These are phyloP conservation scores for Isurus oxyrinchus DNA, from an alignment of 2,113 vertebrate species.

Conservation along the genomic window DNA sequence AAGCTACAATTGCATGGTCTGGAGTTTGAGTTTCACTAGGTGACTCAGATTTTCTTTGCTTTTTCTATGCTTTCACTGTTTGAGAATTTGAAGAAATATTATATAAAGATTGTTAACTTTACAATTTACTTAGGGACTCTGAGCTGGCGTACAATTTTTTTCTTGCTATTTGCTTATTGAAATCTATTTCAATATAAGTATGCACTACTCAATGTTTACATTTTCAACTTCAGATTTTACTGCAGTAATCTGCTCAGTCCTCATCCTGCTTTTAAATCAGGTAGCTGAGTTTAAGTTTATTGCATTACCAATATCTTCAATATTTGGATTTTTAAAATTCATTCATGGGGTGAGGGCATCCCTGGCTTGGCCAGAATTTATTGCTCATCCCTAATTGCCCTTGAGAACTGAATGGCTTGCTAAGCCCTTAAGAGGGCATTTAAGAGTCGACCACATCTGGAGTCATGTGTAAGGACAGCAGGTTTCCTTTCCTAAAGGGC, in stretches of 20 bases:
- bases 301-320: background rate
- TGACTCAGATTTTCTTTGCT: background rate
- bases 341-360: too few species aligned
- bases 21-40: background rate
- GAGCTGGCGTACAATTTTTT: background rate
- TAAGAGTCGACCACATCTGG: too few species aligned
- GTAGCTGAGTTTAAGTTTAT: background rate
- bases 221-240: background rate
- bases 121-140: background rate
- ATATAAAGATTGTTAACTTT: background rate
- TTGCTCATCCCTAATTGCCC: too few species aligned
- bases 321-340: too few species aligned
- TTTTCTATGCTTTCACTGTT: conserved; percentile 3
- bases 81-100: background rate
- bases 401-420: too few species aligned
- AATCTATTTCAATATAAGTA: background rate
- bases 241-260: background rate
- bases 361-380: too few species aligned
- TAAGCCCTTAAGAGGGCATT: too few species aligned
- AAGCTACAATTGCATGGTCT: conserved; percentile 1
- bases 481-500: too few species aligned
- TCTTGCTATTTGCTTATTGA: conserved; percentile 10
- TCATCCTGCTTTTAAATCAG: background rate
- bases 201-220: background rate
- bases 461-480: too few species aligned